Base-by-base conservation (phyloP, 2,113 vertebrate genomes). In the Pomatorhinus ruficollis region DNA sequence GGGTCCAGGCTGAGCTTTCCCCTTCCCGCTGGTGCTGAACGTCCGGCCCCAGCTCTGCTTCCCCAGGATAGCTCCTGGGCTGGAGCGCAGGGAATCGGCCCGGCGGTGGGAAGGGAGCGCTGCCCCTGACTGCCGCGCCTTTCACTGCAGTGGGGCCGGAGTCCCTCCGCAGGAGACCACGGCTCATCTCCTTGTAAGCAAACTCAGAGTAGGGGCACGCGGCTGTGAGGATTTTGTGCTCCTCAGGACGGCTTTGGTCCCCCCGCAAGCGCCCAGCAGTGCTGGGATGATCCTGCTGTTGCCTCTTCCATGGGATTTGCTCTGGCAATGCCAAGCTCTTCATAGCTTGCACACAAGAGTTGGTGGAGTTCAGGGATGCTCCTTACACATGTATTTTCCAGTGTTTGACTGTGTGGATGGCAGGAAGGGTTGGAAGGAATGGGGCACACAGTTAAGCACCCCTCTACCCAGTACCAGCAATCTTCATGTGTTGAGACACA, bases 141-240 rank as follows among this genome's bases (percentile, higher is more conserved):
- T 20, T 45, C 25, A 1, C 45, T 64, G 57, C 63, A 31, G 35
- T 31, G 53, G 24, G n/a, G 1, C 8, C 2, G 30, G 19, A 54
- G 35, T 24, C 21, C 27, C 59, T 7, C 75, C 33, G 35, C 19
- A 6, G 30, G 30, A 47, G 2, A 71, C 30, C 23, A 0, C 0
- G 0, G 27, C 3, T 30, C 37, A 5, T 16, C 20, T 61, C 33
- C 31, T 11, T 57, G 35, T 28, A 3, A 52, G 31, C 45, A 44
- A 76, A 12, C 27, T 70, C 19, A 0, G 86, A 15, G 45, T 0
- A 30, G 22, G 31, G 57, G 6, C 9, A 7, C 0, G 0, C 6
- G 30, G 54, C 63, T 70, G 24, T 2, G 23, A 28, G 35, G 11
- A 8, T n/a, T 42, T 44, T 65, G 23, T 27, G 37, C 7, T 77